A percentile compares a stretch with the other conserved stretches of the same genome.
Evolutionary conservation across 2,888 invertebrate species (phyloP).

Genomic region (Mesorhabditis spiculigera): DNA sequence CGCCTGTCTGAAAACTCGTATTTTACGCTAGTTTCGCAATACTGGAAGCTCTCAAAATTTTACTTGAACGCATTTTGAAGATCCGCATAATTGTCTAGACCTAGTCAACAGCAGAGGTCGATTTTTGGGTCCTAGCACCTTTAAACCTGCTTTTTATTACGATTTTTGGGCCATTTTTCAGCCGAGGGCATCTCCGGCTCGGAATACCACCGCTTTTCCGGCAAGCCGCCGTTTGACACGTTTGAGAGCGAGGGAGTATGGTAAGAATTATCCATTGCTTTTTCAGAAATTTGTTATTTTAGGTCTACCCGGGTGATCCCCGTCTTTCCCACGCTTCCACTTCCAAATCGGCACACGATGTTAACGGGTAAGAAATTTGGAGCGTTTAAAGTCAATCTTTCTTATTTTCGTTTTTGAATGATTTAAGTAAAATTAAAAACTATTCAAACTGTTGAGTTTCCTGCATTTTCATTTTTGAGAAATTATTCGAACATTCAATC

Average conservation of each 20-base stretch:
- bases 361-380: constrained; percentile 23
- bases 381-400: background rate
- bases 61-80: too few relatives aligned
- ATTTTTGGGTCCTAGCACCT: too few relatives aligned
- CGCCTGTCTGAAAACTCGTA: too few relatives aligned
- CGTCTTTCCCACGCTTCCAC: constrained; percentile 34
- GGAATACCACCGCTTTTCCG: constrained; percentile 34
- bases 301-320: constrained; percentile 30
- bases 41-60: too few relatives aligned
- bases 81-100: too few relatives aligned
- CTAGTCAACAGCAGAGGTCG: too few relatives aligned
- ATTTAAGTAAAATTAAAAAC: background rate
- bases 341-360: constrained; percentile 37
- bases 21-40: too few relatives aligned
- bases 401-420: background rate
- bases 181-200: constrained; percentile 36
- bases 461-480: too few relatives aligned
- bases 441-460: too few relatives aligned
- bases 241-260: constrained; percentile 40
- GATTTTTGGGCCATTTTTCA: background rate
- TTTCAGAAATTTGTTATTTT: background rate
- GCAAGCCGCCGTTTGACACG: constrained; percentile 28
- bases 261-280: background rate
- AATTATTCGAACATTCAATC: too few relatives aligned
- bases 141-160: too few relatives aligned